phyloP scores from a whole-genome alignment of 2,888 invertebrate species.

The Chorisops tibialis region DNA sequence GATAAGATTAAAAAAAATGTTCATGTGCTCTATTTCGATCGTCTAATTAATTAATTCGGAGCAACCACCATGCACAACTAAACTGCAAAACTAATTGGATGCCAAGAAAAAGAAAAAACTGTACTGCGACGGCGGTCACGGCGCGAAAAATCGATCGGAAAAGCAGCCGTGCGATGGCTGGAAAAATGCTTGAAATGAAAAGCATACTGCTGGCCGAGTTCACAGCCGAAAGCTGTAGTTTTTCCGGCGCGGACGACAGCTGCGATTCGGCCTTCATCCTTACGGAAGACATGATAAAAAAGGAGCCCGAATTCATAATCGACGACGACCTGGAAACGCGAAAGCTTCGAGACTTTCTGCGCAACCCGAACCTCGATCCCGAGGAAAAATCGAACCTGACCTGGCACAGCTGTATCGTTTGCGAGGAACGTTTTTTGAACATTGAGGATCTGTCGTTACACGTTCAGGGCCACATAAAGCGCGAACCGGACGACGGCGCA shows the following conservation, averaged over 20 bases:
- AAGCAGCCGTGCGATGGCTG: conserved; percentile 18
- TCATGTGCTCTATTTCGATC: no score
- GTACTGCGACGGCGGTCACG: no score
- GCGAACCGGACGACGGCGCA: neutral
- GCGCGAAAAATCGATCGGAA: conserved; percentile 16
- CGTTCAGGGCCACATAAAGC: conserved; percentile 28
- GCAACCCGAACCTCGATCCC: conserved; percentile 10
- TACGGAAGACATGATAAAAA: conserved; percentile 29
- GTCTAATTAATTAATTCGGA: no score
- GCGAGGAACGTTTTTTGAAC: conserved; percentile 28
- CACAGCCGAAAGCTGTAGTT: conserved; percentile 26
- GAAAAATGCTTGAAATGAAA: conserved; percentile 33
- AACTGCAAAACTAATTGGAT: no score
- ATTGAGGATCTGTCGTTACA: conserved; percentile 26
- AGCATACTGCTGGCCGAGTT: conserved; percentile 28
- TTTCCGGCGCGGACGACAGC: conserved; percentile 20
- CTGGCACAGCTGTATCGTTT: conserved; percentile 32
- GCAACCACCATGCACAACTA: no score
- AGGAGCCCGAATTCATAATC: conserved; percentile 31
- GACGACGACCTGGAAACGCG: conserved; percentile 26
- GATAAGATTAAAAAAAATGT: no score
- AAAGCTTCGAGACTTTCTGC: conserved; percentile 23
- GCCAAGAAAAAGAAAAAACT: no score
- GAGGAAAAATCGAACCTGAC: conserved; percentile 14
- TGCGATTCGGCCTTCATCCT: conserved; percentile 21